Base-by-base conservation (phyloP, 2,888 invertebrate species). In the Nebria brevicollis region DNA sequence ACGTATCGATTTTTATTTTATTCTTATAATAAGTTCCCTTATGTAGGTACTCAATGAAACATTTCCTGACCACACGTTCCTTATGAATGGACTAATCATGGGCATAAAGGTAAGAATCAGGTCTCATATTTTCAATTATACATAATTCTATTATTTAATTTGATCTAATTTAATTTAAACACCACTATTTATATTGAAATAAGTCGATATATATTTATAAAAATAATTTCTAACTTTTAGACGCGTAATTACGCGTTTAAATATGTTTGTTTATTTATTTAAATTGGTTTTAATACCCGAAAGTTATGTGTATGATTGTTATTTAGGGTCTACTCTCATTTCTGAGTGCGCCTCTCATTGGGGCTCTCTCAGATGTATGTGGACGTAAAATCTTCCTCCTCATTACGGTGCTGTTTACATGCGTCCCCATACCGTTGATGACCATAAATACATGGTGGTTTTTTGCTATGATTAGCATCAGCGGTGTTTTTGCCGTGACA, bases 61-160 rank as follows among this genome's bases (percentile, higher is more conserved):
- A 82, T 99, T 99, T 91, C 99, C 99, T 84, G 96, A 98, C 89
- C 98, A 99, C 90, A 99, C 98, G 87, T 99, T 99, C 91, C 92
- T 98, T 82, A 98, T 99, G 98, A 99, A 99, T 93, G 99, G 99
- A 83, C 92, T 99, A 85, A 98, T 99, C 87, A 97, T 99, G 94
- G 99, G 99, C 85, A 96, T 98, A 87, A 98, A 98, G 92, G 93
- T 93, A 86, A 86, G 70, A 34, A 34, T 34, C 34, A 4, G 2
- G 1, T 1, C 34, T 34, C 1, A 34, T 34, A 34, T 34, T 34
- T 34, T 34, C 34, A 4, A 34, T 34, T 34, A 34, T 34, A 34
- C 34, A 34, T 34, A 34, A 34, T 34, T 34, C 34, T 34, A 34
- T 34, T 34, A 34, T 34, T 34, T 34, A 34, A 34, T 34, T 34